phyloP scores from a whole-genome alignment of 2,797 vertebrate species.

The Phoeniculus purpureus region DNA sequence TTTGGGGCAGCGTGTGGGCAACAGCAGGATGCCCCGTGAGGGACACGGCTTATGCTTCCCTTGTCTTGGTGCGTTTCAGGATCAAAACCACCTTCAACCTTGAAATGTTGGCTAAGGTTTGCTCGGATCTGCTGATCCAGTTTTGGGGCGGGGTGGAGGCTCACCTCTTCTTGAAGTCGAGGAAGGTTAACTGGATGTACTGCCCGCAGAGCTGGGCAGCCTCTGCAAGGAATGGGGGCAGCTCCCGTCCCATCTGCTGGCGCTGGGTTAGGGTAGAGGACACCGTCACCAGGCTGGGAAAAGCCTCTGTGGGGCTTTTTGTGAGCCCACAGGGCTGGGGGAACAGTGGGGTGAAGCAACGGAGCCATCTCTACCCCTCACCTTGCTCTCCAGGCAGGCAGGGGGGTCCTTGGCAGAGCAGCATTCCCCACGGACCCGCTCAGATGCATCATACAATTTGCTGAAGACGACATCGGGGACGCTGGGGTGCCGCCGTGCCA shows the following conservation, averaged over 20 bases:
- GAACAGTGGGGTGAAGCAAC: background rate
- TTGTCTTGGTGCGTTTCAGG: rapidly evolving
- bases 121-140: rapidly evolving
- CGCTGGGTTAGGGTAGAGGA: constrained; percentile 53
- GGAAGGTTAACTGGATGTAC: constrained; percentile 72
- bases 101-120: rapidly evolving
- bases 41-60: background rate
- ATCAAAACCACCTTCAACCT: background rate
- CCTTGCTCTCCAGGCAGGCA: constrained; percentile 71
- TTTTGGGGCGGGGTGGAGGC: rapidly evolving
- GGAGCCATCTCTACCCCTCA: background rate
- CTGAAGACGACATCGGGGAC: constrained; percentile 74
- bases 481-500: constrained; percentile 64
- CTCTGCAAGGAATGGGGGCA: constrained; percentile 62
- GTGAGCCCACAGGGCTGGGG: rapidly evolving
- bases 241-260: constrained; percentile 6
- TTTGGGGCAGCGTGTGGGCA: background rate
- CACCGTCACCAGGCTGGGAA: background rate
- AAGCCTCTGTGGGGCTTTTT: rapidly evolving
- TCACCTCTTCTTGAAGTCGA: constrained; percentile 81
- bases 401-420: constrained; percentile 58
- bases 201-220: constrained; percentile 71
- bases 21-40: no score
- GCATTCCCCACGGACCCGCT: constrained; percentile 46
- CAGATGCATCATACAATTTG: constrained; percentile 43